Evolutionary conservation across 2,113 vertebrate genomes (phyloP), one percentile per base, ranked within the genome.

Genomic region (Anser brachyrhynchus): DNA sequence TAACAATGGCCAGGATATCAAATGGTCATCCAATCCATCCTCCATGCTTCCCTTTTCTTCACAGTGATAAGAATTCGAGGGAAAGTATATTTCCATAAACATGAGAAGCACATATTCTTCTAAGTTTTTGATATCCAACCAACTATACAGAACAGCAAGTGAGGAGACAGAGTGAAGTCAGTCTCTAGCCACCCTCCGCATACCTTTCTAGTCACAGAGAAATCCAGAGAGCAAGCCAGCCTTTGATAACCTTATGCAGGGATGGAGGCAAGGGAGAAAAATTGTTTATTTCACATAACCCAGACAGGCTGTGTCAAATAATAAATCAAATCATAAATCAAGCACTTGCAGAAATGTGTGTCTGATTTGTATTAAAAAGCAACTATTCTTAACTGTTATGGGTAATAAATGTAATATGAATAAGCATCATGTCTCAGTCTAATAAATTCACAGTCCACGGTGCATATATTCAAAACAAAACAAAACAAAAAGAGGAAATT

Each of bases 171-270:
- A 19, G 14, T 55, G n/a, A 62, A 49, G 7, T 54, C 46, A 25
- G 6, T 13, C n/a, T 43, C 26, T 21, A 78, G 31, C 35, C 21
- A 49, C 10, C 7, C 10, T 35, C 11, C 31, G 44, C 0, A 0
- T 72, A 54, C 22, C 20, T 13, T 11, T 29, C 76, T 20, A 37
- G 64, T 35, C 29, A 49, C 8, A 66, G 33, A 66, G 44, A 54
- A 41, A 54, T 39, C 33, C 29, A 55, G 41, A 86, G 26, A 81
- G 6, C 19, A 88, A 65, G 10, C 29, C 54, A 74, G n/a, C 7
- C 58, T 52, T 49, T 1, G 0, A 61, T 49, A 66, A 31, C 14
- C 19, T 21, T 55, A 11, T 11, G 10, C 8, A 22, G 65, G 28
- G 13, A 46, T 29, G 33, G 22, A 65, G 37, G 21, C 39, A 69